Evolutionary conservation across 2,888 invertebrate species (phyloP).

Genomic region (Phrixothrix hirtus): DNA sequence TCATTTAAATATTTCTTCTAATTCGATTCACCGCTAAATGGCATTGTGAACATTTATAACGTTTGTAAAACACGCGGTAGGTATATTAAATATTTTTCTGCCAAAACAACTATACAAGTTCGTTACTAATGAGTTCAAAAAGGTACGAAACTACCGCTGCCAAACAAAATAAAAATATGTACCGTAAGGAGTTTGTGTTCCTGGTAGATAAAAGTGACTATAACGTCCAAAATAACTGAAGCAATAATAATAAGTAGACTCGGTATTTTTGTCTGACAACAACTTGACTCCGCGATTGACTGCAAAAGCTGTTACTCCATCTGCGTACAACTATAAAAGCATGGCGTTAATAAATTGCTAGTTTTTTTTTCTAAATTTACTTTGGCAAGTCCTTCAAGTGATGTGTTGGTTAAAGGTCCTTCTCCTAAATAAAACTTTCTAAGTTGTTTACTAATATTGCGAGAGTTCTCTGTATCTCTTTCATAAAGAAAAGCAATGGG

Average conservation of each 20-base stretch:
- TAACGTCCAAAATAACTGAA: conserved; percentile 65
- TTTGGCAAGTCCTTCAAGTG: conserved; percentile 50
- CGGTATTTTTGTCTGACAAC: conserved; percentile 60
- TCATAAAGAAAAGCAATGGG: conserved; percentile 69
- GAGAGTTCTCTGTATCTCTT: conserved; percentile 59
- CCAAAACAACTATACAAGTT: no score
- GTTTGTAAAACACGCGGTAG: no score
- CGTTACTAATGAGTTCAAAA: no score
- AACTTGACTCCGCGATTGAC: conserved; percentile 65
- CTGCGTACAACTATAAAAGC: conserved; percentile 59
- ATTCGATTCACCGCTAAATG: no score
- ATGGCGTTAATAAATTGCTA: neutral
- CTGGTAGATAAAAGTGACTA: conserved; percentile 61
- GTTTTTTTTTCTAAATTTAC: conserved; percentile 18
- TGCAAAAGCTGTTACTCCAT: conserved; percentile 63
- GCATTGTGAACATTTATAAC: no score
- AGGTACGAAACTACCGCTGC: conserved; percentile 11
- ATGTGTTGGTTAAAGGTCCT: conserved; percentile 50
- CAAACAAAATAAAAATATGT: neutral
- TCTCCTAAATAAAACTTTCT: conserved; percentile 58
- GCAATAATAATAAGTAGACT: conserved; percentile 65
- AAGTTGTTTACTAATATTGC: conserved; percentile 58
- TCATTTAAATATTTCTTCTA: no score
- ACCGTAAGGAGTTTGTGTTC: conserved; percentile 6
- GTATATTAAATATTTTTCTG: no score